Evolutionary conservation across 1,140 invertebrate species (phyloP).

Genomic region (Listronotus oregonensis): DNA sequence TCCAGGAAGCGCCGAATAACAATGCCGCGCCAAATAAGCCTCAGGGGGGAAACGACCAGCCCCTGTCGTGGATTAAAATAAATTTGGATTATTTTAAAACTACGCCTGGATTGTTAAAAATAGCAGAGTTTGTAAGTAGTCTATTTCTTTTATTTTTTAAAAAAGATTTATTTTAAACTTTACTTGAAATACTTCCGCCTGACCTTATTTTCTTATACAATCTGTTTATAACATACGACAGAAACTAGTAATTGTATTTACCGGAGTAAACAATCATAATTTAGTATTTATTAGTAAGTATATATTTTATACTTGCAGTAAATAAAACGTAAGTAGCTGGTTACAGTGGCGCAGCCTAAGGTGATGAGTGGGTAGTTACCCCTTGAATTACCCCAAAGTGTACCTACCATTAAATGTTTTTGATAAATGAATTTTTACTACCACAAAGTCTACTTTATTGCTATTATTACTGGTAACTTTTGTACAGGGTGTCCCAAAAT

Average conservation of each 20-base stretch:
- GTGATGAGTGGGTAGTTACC: too few relatives aligned
- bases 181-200: background rate
- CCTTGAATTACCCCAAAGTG: too few relatives aligned
- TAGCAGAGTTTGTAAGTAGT: slow-evolving; percentile 71
- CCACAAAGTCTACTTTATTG: too few relatives aligned
- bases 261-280: slow-evolving; percentile 8
- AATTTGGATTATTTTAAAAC: slow-evolving; percentile 78
- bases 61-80: slow-evolving; percentile 67
- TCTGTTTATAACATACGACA: slow-evolving; percentile 11
- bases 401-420: too few relatives aligned
- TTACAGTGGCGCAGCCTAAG: too few relatives aligned
- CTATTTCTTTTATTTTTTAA: background rate
- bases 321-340: too few relatives aligned
- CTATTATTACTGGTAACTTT: too few relatives aligned
- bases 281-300: too few relatives aligned
- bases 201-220: slow-evolving; percentile 21
- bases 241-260: slow-evolving; percentile 9
- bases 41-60: slow-evolving; percentile 56
- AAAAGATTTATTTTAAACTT: too few relatives aligned
- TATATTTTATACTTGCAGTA: too few relatives aligned
- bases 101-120: slow-evolving; percentile 72
- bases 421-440: too few relatives aligned
- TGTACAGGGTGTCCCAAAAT: too few relatives aligned
- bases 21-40: slow-evolving; percentile 57
- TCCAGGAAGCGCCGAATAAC: slow-evolving; percentile 61